Evolutionary conservation across 2,113 vertebrate genomes (phyloP), one percentile per base, ranked within the genome.

Genomic region (Euleptes europaea): DNA sequence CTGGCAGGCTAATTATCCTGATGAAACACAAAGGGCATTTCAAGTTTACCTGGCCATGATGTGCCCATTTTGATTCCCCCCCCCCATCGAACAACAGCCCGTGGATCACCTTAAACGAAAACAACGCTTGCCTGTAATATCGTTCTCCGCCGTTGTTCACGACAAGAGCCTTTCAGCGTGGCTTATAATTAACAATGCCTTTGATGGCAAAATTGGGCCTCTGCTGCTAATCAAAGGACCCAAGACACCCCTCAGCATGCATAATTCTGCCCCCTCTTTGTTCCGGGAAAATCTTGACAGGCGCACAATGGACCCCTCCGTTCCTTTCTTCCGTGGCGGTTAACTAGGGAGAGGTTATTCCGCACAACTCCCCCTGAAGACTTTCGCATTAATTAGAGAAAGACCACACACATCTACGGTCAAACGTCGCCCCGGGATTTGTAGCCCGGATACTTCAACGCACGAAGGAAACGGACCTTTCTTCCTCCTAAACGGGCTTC

Each of bases 181-280:
- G 76, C 44, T 96, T 94, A 91, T 93, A 94, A 95, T 93, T 94
- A 93, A 76, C 66, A 93, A 91, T 0, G 84, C 81, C 91, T 95
- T 94, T 92, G 83, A 88, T 92, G 85, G 80, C 0, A 4, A 96
- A 94, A 95, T 90, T 87, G 86, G 88, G 91, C 80, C 85, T 93
- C 89, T 78, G 82, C 78, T 92, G 85, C 84, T 95, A 93, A 94
- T 95, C 89, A 94, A 91, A 95, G 80, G 33, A 92, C 88, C 89
- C 83, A 92, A 91, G 90, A 94, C 88, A 93, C 76, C 78, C 71
- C 80, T 90, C 88, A 88, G 90, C 91, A 96, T 88, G 85, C 78
- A 83, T 93, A 94, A 94, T 95, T 95, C 90, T 90, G 69, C 78
- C 88, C 54, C 80, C 65, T 94, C 88, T 92, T 90, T 95, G 93